Evolutionary conservation across 2,113 vertebrate species (phyloP).

Genomic region (Atrichornis clamosus): DNA sequence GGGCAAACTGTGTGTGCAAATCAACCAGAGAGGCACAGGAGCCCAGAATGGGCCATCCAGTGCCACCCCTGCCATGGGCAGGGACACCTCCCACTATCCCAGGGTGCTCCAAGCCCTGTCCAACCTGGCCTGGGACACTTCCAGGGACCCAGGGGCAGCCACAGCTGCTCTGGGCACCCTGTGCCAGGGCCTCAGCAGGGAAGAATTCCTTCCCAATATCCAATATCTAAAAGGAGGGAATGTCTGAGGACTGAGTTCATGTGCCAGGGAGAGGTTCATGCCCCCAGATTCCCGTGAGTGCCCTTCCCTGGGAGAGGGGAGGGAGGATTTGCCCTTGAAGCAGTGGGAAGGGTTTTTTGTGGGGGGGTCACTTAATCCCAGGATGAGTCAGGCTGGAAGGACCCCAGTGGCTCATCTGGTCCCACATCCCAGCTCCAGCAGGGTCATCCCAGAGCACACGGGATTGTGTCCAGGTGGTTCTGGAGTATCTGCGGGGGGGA

Average conservation of each 20-base stretch:
- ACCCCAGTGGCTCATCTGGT: neutral
- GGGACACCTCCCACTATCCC: neutral
- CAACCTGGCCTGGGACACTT: neutral
- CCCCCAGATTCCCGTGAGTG: neutral
- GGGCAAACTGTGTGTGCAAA: neutral
- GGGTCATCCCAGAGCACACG: neutral
- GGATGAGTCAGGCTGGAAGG: neutral
- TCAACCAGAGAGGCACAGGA: neutral
- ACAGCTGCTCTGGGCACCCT: neutral
- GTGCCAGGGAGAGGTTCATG: no score
- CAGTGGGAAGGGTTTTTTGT: neutral
- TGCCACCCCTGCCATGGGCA: neutral
- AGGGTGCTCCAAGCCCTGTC: neutral
- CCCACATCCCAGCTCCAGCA: neutral
- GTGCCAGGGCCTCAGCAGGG: neutral
- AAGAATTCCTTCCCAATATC: neutral
- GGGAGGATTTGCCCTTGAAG: neutral
- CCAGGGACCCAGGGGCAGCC: neutral
- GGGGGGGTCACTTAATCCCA: neutral
- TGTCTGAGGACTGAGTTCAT: neutral
- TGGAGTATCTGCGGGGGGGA: neutral
- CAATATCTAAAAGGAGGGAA: neutral
- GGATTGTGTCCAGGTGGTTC: neutral
- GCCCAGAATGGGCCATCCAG: accelerated
- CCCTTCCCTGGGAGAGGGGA: neutral